Percentiles rank a stretch among this genome's conserved stretches.
Conservation (phyloP, 1,140 invertebrate species). For the Globodera ellingtonae region DNA sequence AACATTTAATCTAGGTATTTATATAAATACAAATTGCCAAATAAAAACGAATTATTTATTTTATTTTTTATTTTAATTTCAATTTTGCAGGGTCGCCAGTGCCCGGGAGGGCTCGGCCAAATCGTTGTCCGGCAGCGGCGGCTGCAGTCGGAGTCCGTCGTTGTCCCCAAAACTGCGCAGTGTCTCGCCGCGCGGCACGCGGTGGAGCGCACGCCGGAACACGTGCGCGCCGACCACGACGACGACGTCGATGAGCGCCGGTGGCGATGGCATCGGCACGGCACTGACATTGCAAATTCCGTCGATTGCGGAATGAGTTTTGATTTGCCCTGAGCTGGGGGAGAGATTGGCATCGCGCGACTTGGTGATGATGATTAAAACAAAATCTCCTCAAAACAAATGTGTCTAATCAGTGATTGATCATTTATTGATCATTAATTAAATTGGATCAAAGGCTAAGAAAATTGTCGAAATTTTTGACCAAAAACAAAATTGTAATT, state of each 20-base stretch:
- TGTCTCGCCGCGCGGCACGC: background rate
- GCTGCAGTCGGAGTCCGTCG: conserved; percentile 13
- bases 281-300: conserved; percentile 22
- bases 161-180: conserved; percentile 17
- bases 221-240: conserved; percentile 19
- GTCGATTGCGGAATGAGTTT: conserved; percentile 20
- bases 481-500: too few species aligned
- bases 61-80: background rate
- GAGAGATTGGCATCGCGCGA: too few species aligned
- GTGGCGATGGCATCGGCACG: background rate
- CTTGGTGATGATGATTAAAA: too few species aligned
- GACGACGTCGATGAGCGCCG: too few species aligned
- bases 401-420: too few species aligned
- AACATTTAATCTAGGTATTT: too few species aligned
- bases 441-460: too few species aligned
- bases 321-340: too few species aligned
- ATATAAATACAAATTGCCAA: background rate
- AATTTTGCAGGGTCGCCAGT: background rate
- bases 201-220: background rate
- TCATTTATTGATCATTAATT: too few species aligned
- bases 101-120: background rate
- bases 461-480: too few species aligned
- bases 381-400: too few species aligned
- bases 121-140: background rate
- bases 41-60: background rate